These are phyloP conservation scores for Athetis lepigone DNA, from an alignment of 2,888 invertebrate genomes.

Conservation along the genomic window DNA sequence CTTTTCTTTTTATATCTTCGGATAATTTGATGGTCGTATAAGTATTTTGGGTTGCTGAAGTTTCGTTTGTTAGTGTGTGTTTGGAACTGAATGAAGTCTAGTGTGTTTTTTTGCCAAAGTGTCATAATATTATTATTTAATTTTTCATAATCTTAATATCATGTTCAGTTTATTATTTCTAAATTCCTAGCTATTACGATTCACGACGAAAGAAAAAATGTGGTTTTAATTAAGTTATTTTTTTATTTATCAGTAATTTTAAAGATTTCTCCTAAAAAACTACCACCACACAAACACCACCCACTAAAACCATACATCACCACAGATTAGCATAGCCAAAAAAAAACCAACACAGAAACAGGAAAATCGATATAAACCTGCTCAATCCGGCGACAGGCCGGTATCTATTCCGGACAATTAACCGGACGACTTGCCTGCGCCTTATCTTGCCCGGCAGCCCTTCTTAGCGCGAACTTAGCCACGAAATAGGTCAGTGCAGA, in stretches of 20 bases:
- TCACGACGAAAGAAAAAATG: too few species aligned
- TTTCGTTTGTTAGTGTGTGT: neutral
- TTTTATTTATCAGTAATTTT: too few species aligned
- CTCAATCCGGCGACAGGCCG: slow-evolving; percentile 62
- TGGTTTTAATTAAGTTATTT: too few species aligned
- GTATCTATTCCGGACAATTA: slow-evolving; percentile 84
- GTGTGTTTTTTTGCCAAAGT: neutral
- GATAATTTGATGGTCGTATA: slow-evolving; percentile 36
- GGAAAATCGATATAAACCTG: slow-evolving; percentile 44
- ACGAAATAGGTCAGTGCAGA: slow-evolving; percentile 79
- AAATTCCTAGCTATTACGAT: too few species aligned
- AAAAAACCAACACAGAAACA: slow-evolving; percentile 34
- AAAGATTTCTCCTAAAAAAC: too few species aligned
- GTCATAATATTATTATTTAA: too few species aligned
- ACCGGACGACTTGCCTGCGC: slow-evolving; percentile 74
- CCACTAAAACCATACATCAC: too few species aligned
- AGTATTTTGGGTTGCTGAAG: slow-evolving; percentile 22
- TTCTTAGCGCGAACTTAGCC: slow-evolving; percentile 83
- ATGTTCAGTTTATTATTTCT: too few species aligned
- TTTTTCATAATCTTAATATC: too few species aligned
- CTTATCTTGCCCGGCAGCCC: slow-evolving; percentile 84
- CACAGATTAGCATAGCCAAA: slow-evolving; percentile 39
- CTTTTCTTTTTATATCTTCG: slow-evolving; percentile 49
- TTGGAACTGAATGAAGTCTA: neutral
- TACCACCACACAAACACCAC: too few species aligned